phyloP scores from a whole-genome alignment of 1,140 invertebrate genomes.

The Fopius arisanus region DNA sequence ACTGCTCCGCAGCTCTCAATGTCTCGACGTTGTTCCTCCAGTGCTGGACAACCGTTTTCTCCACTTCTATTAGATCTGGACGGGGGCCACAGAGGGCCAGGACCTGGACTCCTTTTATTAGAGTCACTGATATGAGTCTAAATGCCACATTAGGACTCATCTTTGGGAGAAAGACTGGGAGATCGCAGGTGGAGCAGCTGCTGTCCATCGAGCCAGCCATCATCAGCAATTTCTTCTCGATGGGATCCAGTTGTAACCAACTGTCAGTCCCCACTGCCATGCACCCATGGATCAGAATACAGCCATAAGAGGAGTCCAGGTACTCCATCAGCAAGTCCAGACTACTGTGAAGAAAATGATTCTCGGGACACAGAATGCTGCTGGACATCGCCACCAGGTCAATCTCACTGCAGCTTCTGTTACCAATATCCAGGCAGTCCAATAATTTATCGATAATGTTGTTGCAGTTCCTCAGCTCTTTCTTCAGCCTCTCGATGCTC shows the following conservation, averaged over 20 bases:
- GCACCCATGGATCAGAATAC: constrained; percentile 78
- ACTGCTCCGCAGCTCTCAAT: constrained; percentile 70
- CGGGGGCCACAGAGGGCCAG: constrained; percentile 80
- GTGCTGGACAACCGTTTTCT: constrained; percentile 75
- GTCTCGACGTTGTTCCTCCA: constrained; percentile 76
- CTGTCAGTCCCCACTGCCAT: constrained; percentile 80
- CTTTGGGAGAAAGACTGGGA: constrained; percentile 82
- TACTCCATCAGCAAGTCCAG: constrained; percentile 79
- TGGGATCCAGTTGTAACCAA: constrained; percentile 77
- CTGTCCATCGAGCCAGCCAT: constrained; percentile 72
- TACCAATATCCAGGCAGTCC: constrained; percentile 74
- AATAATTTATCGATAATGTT: constrained; percentile 77
- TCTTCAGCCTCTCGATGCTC: constrained; percentile 81
- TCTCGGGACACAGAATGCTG: constrained; percentile 74
- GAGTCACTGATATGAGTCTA: constrained; percentile 77
- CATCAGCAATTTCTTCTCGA: constrained; percentile 78
- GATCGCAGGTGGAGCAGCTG: constrained; percentile 74
- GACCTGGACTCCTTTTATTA: constrained; percentile 78
- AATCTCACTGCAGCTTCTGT: constrained; percentile 66
- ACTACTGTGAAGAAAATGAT: constrained; percentile 76
- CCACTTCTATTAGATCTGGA: constrained; percentile 75
- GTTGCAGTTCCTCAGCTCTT: constrained; percentile 79
- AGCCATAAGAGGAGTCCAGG: constrained; percentile 80
- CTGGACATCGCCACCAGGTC: constrained; percentile 72
- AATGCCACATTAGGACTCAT: constrained; percentile 86